Evolutionary conservation across 2,888 invertebrate genomes (phyloP).

Genomic region (Dendrolimus houi): DNA sequence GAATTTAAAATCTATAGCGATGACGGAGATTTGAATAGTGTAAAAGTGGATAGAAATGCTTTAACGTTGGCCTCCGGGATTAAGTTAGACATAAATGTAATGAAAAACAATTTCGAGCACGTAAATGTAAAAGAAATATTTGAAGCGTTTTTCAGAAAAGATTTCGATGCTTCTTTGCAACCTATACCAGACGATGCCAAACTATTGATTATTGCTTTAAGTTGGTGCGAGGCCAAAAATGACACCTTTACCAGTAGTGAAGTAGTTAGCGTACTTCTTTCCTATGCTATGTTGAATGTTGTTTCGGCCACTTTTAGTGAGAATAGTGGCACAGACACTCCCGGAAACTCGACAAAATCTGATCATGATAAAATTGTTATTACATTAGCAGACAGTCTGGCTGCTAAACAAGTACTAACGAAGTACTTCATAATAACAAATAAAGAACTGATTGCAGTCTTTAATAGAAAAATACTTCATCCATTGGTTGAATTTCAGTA

Average conservation of each 20-base stretch:
- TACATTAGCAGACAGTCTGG: not conserved
- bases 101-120: not conserved
- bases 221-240: constrained; percentile 26
- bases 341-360: not conserved
- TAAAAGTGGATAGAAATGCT: not conserved
- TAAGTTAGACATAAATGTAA: not conserved
- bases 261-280: constrained; percentile 25
- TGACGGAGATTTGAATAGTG: not conserved
- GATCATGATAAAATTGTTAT: not conserved
- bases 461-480: constrained; percentile 13
- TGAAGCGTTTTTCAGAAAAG: not conserved
- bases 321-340: not conserved
- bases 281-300: constrained; percentile 22
- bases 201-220: constrained; percentile 26
- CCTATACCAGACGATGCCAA: constrained; percentile 13
- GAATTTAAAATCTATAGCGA: not conserved
- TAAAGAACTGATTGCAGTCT: constrained; percentile 12
- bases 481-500: constrained; percentile 26
- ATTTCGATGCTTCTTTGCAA: not conserved
- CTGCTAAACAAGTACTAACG: not conserved
- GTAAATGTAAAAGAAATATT: not conserved
- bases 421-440: constrained; percentile 13
- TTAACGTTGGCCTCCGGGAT: not conserved
- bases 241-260: constrained; percentile 11
- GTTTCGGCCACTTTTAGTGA: constrained; percentile 7